Evolutionary conservation across 2,888 invertebrate genomes (phyloP).

Genomic region (Listrodromus nycthemerus): DNA sequence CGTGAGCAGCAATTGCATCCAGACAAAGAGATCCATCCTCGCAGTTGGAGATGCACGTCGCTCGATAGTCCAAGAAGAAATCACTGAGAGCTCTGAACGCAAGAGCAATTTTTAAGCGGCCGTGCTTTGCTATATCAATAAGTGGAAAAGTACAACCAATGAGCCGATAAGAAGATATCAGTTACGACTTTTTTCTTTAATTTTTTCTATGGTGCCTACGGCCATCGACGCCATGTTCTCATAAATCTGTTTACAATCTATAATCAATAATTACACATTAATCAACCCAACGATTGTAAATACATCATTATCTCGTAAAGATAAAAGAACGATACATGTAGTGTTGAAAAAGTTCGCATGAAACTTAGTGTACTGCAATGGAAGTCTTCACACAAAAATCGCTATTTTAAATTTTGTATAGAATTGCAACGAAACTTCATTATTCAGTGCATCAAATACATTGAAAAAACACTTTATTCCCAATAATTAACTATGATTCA

Average conservation of each 20-base stretch:
- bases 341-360: too few species aligned
- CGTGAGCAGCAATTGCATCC: conserved; percentile 15
- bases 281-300: not conserved
- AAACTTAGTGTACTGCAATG: too few species aligned
- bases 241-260: not conserved
- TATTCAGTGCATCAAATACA: too few species aligned
- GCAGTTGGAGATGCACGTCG: not conserved
- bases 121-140: conserved; percentile 29
- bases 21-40: conserved; percentile 43
- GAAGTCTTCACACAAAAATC: too few species aligned
- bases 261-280: conserved; percentile 3
- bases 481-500: too few species aligned
- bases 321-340: not conserved
- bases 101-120: not conserved
- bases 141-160: conserved; percentile 43
- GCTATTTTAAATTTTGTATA: too few species aligned
- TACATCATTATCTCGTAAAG: not conserved
- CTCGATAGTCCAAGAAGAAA: not conserved
- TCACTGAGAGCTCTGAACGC: not conserved
- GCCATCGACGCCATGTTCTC: not conserved
- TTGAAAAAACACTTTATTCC: too few species aligned
- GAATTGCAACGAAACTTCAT: too few species aligned
- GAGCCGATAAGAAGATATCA: conserved; percentile 7
- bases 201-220: not conserved
- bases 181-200: not conserved